Base-by-base conservation (phyloP, 2,113 vertebrate species). In the Prionailurus bengalensis region DNA sequence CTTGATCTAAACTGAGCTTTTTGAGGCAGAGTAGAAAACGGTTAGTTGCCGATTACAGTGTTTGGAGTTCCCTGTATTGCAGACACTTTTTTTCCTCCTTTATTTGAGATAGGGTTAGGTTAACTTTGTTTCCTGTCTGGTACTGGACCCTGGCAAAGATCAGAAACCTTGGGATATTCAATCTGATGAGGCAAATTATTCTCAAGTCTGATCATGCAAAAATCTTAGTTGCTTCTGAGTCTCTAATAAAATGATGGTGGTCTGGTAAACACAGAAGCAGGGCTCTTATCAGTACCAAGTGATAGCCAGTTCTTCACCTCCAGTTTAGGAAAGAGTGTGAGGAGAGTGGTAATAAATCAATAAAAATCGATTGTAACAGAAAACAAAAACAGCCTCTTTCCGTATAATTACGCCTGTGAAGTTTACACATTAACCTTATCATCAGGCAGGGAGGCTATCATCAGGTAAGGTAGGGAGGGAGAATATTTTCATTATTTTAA, bases 91-190 rank as follows among this genome's bases (percentile, higher is more conserved):
- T 11, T 45, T 1, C 8, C 45, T 1, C 45, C 45, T 45, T 45
- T 45, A 45, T 45, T 45, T n/a, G 78, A 91, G 84, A 65, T 27
- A 58, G 29, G 39, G 21, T 51, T 94, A 86, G 39, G 16, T 51
- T 94, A 86, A 94, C 70, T 95, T 55, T 86, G 51, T 91, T 66
- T 83, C 51, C 21, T 91, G 58, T 66, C 55, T 76, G 85, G 27
- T 39, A 53, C 16, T 63, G 39, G 15, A 11, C 53, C 4, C n/a
- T 94, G 51, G 11, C 23, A 79, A 15, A 84, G 42, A 78, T 70
- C 31, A 87, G 61, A 76, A 45, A 88, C 33, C 76, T 88, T 65
- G 53, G 36, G 14, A 63, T 61, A 82, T 25, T 7, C 74, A 42
- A 92, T 71, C 68, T 58, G 73, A 97, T 16, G 36, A 86, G 68